Conservation (phyloP, 2,113 vertebrate genomes). For the Serinus canaria region DNA sequence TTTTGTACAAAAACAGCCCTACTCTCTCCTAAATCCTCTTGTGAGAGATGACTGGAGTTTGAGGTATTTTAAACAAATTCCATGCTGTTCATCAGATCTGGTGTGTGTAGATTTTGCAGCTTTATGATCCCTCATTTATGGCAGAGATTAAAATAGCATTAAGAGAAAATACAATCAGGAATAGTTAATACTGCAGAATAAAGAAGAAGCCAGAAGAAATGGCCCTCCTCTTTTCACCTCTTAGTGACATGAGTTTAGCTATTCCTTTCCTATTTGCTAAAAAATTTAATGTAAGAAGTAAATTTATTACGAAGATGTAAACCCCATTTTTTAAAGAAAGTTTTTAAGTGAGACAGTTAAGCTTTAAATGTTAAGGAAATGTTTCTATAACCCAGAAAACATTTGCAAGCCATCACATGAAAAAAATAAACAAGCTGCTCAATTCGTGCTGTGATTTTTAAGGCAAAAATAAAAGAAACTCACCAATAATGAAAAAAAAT, state of each 20-base stretch:
- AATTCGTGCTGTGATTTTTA: background rate
- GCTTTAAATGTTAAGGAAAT: background rate
- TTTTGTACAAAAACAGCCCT: background rate
- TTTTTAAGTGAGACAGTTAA: background rate
- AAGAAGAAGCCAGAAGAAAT: background rate
- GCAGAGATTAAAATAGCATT: background rate
- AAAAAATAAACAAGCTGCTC: background rate
- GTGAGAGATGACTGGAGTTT: background rate
- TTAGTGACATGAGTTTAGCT: background rate
- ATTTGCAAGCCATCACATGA: background rate
- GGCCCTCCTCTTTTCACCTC: background rate
- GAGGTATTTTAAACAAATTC: conserved; percentile 46
- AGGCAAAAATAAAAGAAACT: background rate
- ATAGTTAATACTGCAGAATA: background rate
- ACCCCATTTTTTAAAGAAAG: background rate
- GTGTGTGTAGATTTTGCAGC: background rate
- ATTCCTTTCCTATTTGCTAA: background rate
- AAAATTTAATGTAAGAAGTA: background rate
- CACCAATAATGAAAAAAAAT: background rate
- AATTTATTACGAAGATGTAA: background rate
- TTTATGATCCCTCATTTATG: background rate
- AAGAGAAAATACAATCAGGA: background rate
- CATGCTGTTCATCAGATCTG: background rate
- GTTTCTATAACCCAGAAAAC: background rate
- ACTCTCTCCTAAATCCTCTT: background rate